Base-by-base conservation (phyloP, 2,888 invertebrate genomes). In the Dasysyrphus tricinctus region DNA sequence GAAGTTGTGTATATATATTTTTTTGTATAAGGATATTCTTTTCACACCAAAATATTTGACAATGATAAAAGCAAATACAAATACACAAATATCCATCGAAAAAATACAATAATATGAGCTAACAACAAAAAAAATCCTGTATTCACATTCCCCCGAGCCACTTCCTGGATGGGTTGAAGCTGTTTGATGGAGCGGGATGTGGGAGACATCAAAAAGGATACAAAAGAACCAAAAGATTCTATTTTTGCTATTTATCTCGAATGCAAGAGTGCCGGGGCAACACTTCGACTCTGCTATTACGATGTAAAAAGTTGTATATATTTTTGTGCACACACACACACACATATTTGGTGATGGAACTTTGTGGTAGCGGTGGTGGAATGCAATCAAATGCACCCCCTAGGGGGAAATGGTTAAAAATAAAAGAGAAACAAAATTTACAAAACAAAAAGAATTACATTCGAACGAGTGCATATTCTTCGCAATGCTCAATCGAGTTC, bases 1-100 rank as follows among this genome's bases (percentile, higher is more conserved):
- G 56, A 57, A 86, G 56, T 49, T 56, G 56, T 49, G 19, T 54
- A 49, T 39, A 49, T 42, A 65, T 51, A 42, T 73, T 29, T 51
- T 73, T 29, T 51, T 69, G 14, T 39, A 72, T 61, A 77, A 56
- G 19, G 37, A 65, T 86, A 57, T 56, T 63, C 78, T 51, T 34
- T 63, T 70, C 70, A 54, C 75, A 57, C 49, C 82, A 67, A 72
- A 80, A 80, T 77, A 73, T 83, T 78, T 79, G 87, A 83, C 87
- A 87, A 87, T 87, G 79, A 87, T 83, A 87, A 87, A 79, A 80
- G 72, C 75, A 87, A 83, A 87, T 72, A 83, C 86, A 86, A 86
- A 73, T 65, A 82, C 80, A 80, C 81, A 85, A 80, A 77, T 80
- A 80, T 51, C 78, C 61, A 78, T 75, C 75, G 75, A 57, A 75